Evolutionary conservation across 2,113 vertebrate species (phyloP), one percentile per base, ranked within the genome.

Genomic region (Nerophis ophidion): DNA sequence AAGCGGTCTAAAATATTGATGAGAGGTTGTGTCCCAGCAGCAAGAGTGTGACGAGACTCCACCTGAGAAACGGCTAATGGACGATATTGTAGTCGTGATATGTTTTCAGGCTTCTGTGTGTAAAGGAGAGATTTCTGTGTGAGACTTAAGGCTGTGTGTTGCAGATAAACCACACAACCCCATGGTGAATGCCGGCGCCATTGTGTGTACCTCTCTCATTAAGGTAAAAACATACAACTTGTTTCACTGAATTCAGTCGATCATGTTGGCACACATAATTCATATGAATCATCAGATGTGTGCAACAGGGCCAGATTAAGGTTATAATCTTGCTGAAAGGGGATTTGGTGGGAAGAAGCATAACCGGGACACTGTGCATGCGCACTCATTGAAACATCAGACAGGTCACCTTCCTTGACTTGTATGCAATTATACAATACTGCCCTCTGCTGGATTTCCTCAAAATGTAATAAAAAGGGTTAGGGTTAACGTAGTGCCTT

Each of bases 171-270:
- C 97, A 48, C 97, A 99, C 84, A 99, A 99, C 84, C 96, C 97
- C 77, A 99, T 99, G 97, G 96, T 99, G 72, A 99, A 99, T 66
- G 97, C 97, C 60, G 97, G 97, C 54, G 96, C 97, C 53, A 99
- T 99, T 81, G 97, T 99, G 69, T 87, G 98, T 50, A 99, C 96
- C 3, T 99, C 97, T 45, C 92, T 99, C 81, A 98, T 99, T 73
- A 99, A 99, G 96, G 97, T 98, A 92, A 89, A 4, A 42, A 17
- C n/a, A 40, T 1, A 51, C 49, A 26, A 6, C 48, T n/a, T 38
- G 36, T 5, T 11, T 5, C 16, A 11, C 52, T 15, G 14, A 54
- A 11, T 17, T 3, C 13, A 33, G 11, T 56, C n/a, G 17, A 36
- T 55, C 40, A 12, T 4, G 26, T 8, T 46, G 57, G 26, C 7